phyloP scores from a whole-genome alignment of 1,140 invertebrate species.

The Bombus superbus region DNA sequence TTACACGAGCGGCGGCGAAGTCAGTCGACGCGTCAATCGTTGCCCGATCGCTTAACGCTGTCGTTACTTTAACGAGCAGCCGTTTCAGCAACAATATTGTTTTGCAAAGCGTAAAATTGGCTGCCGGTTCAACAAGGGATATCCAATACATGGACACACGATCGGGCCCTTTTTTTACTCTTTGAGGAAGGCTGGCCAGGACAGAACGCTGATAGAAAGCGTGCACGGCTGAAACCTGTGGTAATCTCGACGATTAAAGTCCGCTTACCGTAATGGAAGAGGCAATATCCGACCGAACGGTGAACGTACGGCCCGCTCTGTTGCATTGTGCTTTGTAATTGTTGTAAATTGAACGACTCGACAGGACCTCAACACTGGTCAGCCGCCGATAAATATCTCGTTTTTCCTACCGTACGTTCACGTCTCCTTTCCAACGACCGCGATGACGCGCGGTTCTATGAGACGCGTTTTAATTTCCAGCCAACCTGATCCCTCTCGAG shows the following conservation, averaged over 20 bases:
- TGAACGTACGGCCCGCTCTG: slow-evolving; percentile 9
- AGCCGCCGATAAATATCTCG: slow-evolving; percentile 32
- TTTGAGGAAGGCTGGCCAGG: background rate
- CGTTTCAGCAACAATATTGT: slow-evolving; percentile 24
- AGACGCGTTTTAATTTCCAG: background rate
- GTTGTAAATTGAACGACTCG: slow-evolving; percentile 69
- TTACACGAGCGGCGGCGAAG: background rate
- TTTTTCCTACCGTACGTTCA: slow-evolving; percentile 38
- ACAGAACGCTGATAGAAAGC: slow-evolving; percentile 11
- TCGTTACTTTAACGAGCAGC: slow-evolving; percentile 39
- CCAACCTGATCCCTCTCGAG: background rate
- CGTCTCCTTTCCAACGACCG: background rate
- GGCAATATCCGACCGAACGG: slow-evolving; percentile 35
- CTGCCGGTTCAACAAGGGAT: no score
- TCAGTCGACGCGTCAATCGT: slow-evolving; percentile 21
- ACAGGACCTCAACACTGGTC: slow-evolving; percentile 27
- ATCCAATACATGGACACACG: background rate
- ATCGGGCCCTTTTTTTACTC: background rate
- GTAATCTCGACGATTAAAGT: slow-evolving; percentile 46
- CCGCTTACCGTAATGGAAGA: slow-evolving; percentile 40
- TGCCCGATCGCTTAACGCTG: slow-evolving; percentile 23
- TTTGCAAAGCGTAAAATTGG: slow-evolving; percentile 42
- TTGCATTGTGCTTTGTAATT: slow-evolving; percentile 72
- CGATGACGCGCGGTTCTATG: slow-evolving; percentile 39
- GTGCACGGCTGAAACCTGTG: slow-evolving; percentile 10